Evolutionary conservation across 2,113 vertebrate genomes (phyloP), one percentile per base, ranked within the genome.

Genomic region (Mesembrinibis cayennensis): DNA sequence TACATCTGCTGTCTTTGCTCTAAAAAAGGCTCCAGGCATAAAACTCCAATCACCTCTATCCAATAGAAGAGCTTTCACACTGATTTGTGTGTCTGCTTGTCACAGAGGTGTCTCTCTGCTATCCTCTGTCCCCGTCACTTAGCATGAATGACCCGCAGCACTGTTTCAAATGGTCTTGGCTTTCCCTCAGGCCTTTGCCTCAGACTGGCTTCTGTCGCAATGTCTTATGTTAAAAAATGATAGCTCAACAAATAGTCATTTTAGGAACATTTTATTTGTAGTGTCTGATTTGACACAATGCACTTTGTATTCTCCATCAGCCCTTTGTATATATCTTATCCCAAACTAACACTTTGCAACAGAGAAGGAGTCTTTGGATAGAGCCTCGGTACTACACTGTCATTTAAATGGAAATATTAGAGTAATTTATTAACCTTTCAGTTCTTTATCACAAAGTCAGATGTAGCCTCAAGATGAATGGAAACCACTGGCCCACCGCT

Each of bases 51-150:
- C 12, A 61, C 2, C 15, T 79, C 11, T 76, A 18, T 20, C 3
- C 20, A 52, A 55, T 3, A 56, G 84, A 78, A 81, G 27, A 71
- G 16, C 27, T 62, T 78, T 21, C 14, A 38, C n/a, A 29, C 4
- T 27, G 19, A n/a, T 81, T 58, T 16, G 7, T 26, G 9, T 56
- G 10, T 69, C 45, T 49, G 16, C 27, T 80, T 83, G 34, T 70
- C 36, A 56, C 1, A 2, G 32, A 44, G 11, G 14, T 42, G 32
- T 52, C 30, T 77, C 13, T 78, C 47, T 62, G 23, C 42, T 55
- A 8, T 58, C 21, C 7, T 59, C 16, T 4, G 3, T 47, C 32
- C 30, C 30, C 1, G 0, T 32, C 16, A 21, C 10, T 40, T 34
- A 38, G 16, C 13, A 10, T 30, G 32, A 90, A 86, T 53, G 9